Evolutionary conservation across 2,797 vertebrate genomes (phyloP).

Genomic region (Lycodopsis pacificus): DNA sequence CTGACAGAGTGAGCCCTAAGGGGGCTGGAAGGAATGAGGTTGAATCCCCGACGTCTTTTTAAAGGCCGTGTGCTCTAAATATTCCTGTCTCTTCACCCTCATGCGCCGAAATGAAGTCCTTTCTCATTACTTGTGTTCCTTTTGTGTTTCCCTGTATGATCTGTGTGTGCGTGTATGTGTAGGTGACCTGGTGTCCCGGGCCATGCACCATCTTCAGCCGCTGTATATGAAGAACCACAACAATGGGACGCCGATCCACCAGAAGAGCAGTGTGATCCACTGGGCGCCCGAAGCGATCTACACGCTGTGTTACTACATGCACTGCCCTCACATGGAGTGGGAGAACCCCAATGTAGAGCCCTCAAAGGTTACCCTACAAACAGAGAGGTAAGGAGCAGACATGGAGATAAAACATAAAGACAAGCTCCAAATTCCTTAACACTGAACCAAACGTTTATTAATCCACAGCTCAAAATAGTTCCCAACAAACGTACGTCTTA

Average conservation of each 20-base stretch:
- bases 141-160: conserved; percentile 24
- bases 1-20: conserved; percentile 48
- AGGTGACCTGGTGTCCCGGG: conserved; percentile 96
- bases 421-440: background rate
- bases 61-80: conserved; percentile 55
- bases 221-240: conserved; percentile 91
- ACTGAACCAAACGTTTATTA: background rate
- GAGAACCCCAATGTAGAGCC: conserved; percentile 97
- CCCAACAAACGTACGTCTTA: background rate
- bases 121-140: conserved; percentile 1
- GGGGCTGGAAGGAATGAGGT: conserved; percentile 36
- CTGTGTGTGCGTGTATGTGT: conserved; percentile 24
- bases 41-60: conserved; percentile 52
- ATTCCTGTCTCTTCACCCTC: conserved; percentile 17
- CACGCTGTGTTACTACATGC: conserved; percentile 99
- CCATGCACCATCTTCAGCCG: conserved; percentile 96
- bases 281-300: conserved; percentile 97
- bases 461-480: background rate
- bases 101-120: background rate
- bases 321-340: conserved; percentile 98
- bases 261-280: conserved; percentile 89
- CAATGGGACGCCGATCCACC: conserved; percentile 93
- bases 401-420: background rate
- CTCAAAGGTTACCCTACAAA: conserved; percentile 93
- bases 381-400: conserved; percentile 90